Evolutionary conservation across 1,140 invertebrate genomes (phyloP), one percentile per base, ranked within the genome.

Genomic region (Tribolium castaneum): DNA sequence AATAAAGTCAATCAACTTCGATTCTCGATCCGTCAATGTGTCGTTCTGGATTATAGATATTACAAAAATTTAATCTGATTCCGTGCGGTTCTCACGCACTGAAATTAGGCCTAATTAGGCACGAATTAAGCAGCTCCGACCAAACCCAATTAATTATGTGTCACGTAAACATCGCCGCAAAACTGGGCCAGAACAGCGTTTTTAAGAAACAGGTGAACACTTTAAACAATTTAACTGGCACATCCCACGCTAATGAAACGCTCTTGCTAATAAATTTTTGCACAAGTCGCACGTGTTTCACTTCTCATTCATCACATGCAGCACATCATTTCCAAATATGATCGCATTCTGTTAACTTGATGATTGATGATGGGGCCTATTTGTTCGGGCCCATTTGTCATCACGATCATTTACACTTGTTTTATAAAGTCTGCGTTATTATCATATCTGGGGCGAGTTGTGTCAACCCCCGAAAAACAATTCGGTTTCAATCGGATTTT

Each of bases 391-490:
- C 30, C 71, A 73, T 73, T 73, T 73, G 71, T 73, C 71, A 73
- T n/a, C 22, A 73, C 71, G 71, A 73, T 73, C 71, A 73, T 73
- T 73, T 54, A 73, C 71, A 73, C 71, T 73, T 73, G 71, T 73
- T 54, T 52, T 51, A 73, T 73, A 66, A 66, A 66, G 25, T 66
- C 59, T 35, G 59, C 9, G 56, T 35, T 66, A 66, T 66, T 30
- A 66, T 35, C 16, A 25, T 62, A 6, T 19, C 10, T 9, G 19
- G 56, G 9, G 10, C 22, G 22, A 66, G 34, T 66, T 66, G 45
- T 66, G 59, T 66, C 45, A 66, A 66, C 35, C 30, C 5, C 22
- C 1, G 16, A 59, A 9, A 54, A 19, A 16, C 16, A 54, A 22
- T 59, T 25, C 22, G 0, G 14, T 59, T 59, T 30, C 5, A 25